Evolutionary conservation across 1,140 invertebrate genomes (phyloP).

Genomic region (Drosophila albomicans): DNA sequence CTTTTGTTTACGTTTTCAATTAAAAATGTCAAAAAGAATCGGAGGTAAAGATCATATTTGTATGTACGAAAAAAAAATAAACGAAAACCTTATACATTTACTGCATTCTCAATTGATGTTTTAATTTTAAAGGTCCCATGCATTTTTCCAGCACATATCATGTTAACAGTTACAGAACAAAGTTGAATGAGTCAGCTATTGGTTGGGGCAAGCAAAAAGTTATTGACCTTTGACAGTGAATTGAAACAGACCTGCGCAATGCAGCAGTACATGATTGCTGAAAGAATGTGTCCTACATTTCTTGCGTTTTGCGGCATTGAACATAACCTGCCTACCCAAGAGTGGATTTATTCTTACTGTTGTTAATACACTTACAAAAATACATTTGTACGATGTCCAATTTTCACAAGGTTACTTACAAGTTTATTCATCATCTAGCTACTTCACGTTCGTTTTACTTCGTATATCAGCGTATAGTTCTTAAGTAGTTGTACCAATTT

Average conservation of each 20-base stretch:
- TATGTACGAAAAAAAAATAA: slow-evolving; percentile 64
- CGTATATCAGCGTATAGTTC: too few species aligned
- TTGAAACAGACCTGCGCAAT: slow-evolving; percentile 60
- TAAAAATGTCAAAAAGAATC: slow-evolving; percentile 30
- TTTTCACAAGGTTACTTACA: too few species aligned
- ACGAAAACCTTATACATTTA: slow-evolving; percentile 40
- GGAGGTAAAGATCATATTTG: slow-evolving; percentile 50
- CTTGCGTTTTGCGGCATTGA: slow-evolving; percentile 28
- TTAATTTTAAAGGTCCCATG: slow-evolving; percentile 5
- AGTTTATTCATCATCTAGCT: too few species aligned
- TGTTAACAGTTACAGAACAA: background rate
- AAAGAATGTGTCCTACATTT: slow-evolving; percentile 52
- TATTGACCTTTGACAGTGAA: slow-evolving; percentile 75
- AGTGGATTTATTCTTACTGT: too few species aligned
- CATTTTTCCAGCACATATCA: background rate
- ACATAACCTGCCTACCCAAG: slow-evolving; percentile 52
- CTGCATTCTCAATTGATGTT: slow-evolving; percentile 6
- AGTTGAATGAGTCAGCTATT: slow-evolving; percentile 35
- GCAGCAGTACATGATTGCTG: slow-evolving; percentile 3
- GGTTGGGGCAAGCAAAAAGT: slow-evolving; percentile 39
- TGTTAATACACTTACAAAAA: too few species aligned
- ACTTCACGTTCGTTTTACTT: too few species aligned
- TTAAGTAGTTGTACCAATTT: too few species aligned
- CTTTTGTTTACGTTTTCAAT: slow-evolving; percentile 57
- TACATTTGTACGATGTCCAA: too few species aligned